These are phyloP conservation scores for Anabas testudineus DNA, from an alignment of 2,797 vertebrate genomes.

Conservation along the genomic window DNA sequence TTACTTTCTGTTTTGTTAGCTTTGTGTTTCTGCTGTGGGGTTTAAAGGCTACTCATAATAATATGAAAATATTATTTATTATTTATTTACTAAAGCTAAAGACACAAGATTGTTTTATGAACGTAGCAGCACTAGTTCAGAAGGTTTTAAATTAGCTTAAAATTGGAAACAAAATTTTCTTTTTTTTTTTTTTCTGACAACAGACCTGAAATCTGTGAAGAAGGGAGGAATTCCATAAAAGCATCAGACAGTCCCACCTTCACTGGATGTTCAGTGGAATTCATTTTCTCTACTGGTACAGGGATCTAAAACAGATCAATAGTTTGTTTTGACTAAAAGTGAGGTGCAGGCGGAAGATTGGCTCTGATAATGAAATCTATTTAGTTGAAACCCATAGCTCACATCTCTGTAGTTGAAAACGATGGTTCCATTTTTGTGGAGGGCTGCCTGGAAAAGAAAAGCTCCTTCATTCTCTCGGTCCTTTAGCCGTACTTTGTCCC, in stretches of 20 bases:
- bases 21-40: not conserved
- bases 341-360: not conserved
- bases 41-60: too few relatives aligned
- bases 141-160: too few relatives aligned
- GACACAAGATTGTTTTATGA: too few relatives aligned
- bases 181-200: not conserved
- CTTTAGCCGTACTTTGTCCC: constrained; percentile 93
- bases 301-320: constrained; percentile 84
- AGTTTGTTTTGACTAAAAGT: not conserved
- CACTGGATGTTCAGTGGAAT: constrained; percentile 92
- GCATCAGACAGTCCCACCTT: constrained; percentile 96
- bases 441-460: constrained; percentile 94
- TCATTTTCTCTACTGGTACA: constrained; percentile 88
- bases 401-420: constrained; percentile 94
- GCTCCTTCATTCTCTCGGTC: constrained; percentile 88
- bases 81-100: too few relatives aligned
- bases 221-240: constrained; percentile 88
- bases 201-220: constrained; percentile 86
- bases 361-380: not conserved
- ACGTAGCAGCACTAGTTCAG: too few relatives aligned
- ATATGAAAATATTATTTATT: too few relatives aligned
- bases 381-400: constrained; percentile 37
- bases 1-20: not conserved
- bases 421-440: constrained; percentile 90
- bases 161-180: too few relatives aligned